Evolutionary conservation across 2,113 vertebrate species (phyloP).

Genomic region (Gadus macrocephalus): DNA sequence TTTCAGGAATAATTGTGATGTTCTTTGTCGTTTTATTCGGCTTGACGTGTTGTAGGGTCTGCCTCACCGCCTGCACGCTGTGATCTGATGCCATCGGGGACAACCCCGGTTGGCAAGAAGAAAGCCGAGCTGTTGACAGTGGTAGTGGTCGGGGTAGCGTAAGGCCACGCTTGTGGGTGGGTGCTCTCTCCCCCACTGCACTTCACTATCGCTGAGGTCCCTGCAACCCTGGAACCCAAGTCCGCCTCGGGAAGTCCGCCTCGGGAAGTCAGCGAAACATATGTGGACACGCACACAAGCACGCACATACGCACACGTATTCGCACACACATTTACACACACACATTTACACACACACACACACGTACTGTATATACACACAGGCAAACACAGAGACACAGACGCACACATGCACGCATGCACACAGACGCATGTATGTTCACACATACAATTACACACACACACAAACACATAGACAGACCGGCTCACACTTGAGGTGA

Average conservation of each 20-base stretch:
- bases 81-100: no score
- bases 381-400: not conserved
- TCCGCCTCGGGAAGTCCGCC: not conserved
- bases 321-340: slow-evolving; percentile 1
- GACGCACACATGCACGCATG: slow-evolving; percentile 7
- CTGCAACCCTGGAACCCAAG: slow-evolving; percentile 34
- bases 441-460: not conserved
- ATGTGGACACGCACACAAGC: not conserved
- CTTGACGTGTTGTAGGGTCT: no score
- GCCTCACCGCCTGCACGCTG: no score
- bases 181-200: slow-evolving; percentile 35
- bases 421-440: not conserved
- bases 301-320: slow-evolving; percentile 4
- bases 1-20: no score
- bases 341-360: not conserved
- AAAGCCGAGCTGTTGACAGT: no score
- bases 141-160: no score
- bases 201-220: slow-evolving; percentile 57
- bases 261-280: slow-evolving; percentile 3
- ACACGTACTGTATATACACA: not conserved
- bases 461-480: no score
- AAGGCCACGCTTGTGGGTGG: no score
- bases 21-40: no score
- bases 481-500: not conserved
- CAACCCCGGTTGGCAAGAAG: no score